These are phyloP conservation scores for Lanistes nyassanus DNA, from an alignment of 1,140 invertebrate species.

Conservation along the genomic window DNA sequence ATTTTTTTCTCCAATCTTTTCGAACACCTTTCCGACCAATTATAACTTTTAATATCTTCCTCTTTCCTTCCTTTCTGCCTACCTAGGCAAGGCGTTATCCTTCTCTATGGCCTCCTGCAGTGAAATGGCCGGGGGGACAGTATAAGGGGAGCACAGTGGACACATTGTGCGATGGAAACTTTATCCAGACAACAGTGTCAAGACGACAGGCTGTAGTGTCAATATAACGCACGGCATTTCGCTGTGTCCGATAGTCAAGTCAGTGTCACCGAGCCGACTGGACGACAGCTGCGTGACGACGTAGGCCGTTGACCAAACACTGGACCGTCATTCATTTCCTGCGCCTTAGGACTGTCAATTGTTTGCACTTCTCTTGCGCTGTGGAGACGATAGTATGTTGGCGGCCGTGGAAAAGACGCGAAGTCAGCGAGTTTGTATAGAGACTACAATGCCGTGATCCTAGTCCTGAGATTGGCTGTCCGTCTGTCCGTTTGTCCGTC, in stretches of 20 bases:
- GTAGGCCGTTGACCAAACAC: background rate
- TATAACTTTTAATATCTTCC: conserved; percentile 6
- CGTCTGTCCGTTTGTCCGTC: no score
- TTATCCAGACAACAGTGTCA: background rate
- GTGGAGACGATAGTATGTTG: no score
- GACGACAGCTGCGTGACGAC: background rate
- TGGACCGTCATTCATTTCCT: no score
- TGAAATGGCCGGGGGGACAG: no score
- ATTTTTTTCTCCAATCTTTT: background rate
- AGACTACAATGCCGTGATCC: background rate
- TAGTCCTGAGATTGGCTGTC: background rate
- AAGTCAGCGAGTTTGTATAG: background rate
- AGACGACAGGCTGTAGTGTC: background rate
- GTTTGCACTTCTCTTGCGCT: no score
- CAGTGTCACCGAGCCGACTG: background rate
- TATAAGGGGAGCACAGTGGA: background rate
- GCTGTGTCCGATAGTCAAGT: background rate
- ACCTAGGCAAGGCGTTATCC: no score
- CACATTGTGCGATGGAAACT: background rate
- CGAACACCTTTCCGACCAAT: background rate
- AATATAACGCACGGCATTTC: background rate
- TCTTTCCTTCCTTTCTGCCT: background rate
- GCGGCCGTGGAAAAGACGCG: no score
- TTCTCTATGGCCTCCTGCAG: no score
- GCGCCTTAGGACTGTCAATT: no score